phyloP scores from a whole-genome alignment of 2,888 invertebrate species.

The Rambutsinella grinnellia region DNA sequence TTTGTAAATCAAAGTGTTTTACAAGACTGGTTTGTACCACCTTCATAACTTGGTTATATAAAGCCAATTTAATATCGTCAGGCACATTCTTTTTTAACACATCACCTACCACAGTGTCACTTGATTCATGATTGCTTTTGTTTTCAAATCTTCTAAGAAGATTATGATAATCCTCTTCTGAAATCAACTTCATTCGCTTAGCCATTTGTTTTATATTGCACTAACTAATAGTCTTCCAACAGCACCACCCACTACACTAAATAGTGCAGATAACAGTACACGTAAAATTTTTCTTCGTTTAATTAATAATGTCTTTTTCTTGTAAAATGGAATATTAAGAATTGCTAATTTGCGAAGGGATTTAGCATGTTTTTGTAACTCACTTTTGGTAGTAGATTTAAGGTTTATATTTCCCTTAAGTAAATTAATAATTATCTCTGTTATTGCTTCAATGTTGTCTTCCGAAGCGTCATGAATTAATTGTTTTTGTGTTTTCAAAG shows the following conservation, averaged over 20 bases:
- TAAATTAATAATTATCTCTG: slow-evolving; percentile 4
- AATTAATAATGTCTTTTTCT: slow-evolving; percentile 15
- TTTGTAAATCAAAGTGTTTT: background rate
- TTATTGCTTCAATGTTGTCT: slow-evolving; percentile 41
- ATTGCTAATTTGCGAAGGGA: too few species aligned
- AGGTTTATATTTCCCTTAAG: slow-evolving; percentile 12
- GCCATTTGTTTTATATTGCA: slow-evolving; percentile 40
- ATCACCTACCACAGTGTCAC: too few species aligned
- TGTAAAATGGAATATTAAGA: too few species aligned
- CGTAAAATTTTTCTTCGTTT: slow-evolving; percentile 21
- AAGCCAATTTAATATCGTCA: slow-evolving; percentile 48
- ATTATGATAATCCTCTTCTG: slow-evolving; percentile 11
- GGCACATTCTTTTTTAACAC: slow-evolving; percentile 17
- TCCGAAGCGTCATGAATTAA: slow-evolving; percentile 20
- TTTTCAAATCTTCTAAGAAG: background rate
- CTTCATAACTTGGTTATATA: slow-evolving; percentile 31
- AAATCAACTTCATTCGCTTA: slow-evolving; percentile 49
- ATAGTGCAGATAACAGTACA: slow-evolving; percentile 25
- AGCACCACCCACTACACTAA: slow-evolving; percentile 24
- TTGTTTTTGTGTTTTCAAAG: background rate
- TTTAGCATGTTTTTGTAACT: too few species aligned
- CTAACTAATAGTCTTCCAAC: slow-evolving; percentile 26
- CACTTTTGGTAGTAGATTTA: too few species aligned
- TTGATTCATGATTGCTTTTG: too few species aligned
- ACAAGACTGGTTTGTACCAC: too few species aligned